Conservation (phyloP, 2,113 vertebrate genomes). For the Otocyon megalotis region DNA sequence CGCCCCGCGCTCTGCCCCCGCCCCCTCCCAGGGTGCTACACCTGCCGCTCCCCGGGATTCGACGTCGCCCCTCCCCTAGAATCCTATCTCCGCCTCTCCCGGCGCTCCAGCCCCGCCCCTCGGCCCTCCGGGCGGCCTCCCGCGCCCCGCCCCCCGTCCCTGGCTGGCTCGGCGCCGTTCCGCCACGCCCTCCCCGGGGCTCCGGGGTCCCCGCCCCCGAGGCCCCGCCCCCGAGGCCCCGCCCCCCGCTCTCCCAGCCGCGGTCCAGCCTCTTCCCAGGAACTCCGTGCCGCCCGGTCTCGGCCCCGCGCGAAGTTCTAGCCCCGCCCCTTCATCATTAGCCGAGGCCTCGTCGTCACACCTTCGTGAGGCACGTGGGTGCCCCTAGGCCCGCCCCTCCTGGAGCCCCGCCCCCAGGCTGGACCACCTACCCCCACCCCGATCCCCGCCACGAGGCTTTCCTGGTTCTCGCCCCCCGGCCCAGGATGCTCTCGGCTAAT, state of each 20-base stretch:
- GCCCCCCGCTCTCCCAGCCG: not conserved
- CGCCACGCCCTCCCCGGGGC: not conserved
- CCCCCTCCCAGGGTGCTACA: not conserved
- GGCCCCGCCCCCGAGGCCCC: not conserved
- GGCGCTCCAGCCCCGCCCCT: not conserved
- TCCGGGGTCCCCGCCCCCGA: not conserved
- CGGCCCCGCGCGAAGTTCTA: not conserved
- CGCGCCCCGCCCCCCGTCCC: not conserved
- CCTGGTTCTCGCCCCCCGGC: rapidly evolving
- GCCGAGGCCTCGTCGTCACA: not conserved
- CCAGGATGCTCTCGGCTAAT: rapidly evolving
- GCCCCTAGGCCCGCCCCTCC: not conserved
- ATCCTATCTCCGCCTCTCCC: not conserved
- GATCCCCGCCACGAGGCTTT: rapidly evolving
- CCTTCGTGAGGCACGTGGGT: not conserved
- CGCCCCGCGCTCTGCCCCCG: not conserved
- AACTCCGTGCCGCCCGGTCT: not conserved
- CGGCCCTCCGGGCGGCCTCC: rapidly evolving
- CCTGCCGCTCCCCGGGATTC: not conserved
- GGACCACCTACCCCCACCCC: not conserved
- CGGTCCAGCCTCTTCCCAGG: not conserved
- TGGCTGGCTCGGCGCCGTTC: not conserved
- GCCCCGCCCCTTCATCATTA: not conserved
- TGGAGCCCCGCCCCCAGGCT: not conserved
- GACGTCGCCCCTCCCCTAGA: not conserved